These are phyloP conservation scores for Netelia inedita DNA, from an alignment of 2,888 invertebrate genomes.

Conservation along the genomic window DNA sequence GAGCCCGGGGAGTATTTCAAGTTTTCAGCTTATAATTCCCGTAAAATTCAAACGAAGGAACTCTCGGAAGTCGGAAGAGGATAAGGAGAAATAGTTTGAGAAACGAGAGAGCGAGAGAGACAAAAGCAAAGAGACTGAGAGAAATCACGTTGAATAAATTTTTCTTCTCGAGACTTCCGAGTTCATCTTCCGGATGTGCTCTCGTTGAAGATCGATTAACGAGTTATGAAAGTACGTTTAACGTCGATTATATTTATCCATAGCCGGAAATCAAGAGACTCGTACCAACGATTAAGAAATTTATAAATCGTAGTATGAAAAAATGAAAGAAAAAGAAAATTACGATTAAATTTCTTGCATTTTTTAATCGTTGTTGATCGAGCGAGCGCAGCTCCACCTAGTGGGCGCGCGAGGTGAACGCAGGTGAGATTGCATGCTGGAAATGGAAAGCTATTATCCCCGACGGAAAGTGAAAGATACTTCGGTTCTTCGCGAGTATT, in stretches of 20 bases:
- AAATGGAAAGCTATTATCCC: conserved; percentile 76
- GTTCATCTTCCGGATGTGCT: neutral
- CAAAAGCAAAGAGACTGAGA: too few relatives aligned
- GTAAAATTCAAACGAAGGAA: neutral
- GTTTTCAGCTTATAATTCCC: neutral
- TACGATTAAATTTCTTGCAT: neutral
- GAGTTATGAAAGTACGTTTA: neutral
- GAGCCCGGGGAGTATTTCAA: neutral
- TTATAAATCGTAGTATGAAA: neutral
- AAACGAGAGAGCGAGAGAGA: neutral
- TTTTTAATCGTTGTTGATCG: neutral
- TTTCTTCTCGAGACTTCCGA: neutral
- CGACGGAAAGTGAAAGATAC: conserved; percentile 78
- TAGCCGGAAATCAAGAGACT: neutral
- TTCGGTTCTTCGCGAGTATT: conserved; percentile 31
- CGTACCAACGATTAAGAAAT: neutral
- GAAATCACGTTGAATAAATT: conserved; percentile 4
- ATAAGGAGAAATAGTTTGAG: conserved; percentile 8
- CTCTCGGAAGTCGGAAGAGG: neutral
- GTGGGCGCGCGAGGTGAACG: conserved; percentile 58
- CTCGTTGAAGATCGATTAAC: neutral
- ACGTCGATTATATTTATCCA: neutral
- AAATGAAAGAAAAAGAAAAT: neutral
- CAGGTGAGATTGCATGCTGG: conserved; percentile 63
- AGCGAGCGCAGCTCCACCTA: conserved; percentile 20